These are phyloP conservation scores for Anoplopoma fimbria DNA, from an alignment of 2,113 vertebrate species.

Conservation along the genomic window DNA sequence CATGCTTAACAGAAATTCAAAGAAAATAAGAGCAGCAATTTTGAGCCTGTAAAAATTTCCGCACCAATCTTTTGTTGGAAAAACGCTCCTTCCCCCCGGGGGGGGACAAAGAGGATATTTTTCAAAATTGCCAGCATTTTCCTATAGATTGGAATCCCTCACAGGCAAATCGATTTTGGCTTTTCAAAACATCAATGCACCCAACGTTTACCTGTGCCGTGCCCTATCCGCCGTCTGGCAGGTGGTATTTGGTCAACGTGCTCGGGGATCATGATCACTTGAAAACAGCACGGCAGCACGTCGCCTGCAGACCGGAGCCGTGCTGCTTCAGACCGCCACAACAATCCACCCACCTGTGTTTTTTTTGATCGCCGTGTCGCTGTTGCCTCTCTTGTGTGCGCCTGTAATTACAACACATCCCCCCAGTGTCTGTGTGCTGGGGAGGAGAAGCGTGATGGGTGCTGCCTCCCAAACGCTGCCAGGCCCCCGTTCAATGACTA, in stretches of 20 bases:
- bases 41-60: constrained; percentile 20
- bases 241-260: constrained; percentile 64
- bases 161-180: constrained; percentile 54
- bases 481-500: constrained; percentile 65
- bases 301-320: constrained; percentile 53
- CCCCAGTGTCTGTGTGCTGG: constrained; percentile 48
- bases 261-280: constrained; percentile 55
- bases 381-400: constrained; percentile 63
- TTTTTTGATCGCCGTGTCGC: constrained; percentile 49
- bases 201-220: constrained; percentile 55
- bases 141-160: constrained; percentile 53
- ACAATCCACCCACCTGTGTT: constrained; percentile 73
- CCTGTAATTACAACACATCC: constrained; percentile 80
- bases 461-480: constrained; percentile 58
- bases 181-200: constrained; percentile 61
- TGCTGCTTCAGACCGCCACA: constrained; percentile 57
- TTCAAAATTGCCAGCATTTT: constrained; percentile 62
- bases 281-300: constrained; percentile 47
- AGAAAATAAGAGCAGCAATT: constrained; percentile 9
- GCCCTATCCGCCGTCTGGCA: constrained; percentile 42
- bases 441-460: constrained; percentile 63
- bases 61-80: constrained; percentile 26
- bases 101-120: constrained; percentile 59
- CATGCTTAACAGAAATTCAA: constrained; percentile 18
- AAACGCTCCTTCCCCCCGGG: constrained; percentile 13